These are phyloP conservation scores for Willisornis vidua DNA, from an alignment of 2,113 vertebrate genomes.

Conservation along the genomic window DNA sequence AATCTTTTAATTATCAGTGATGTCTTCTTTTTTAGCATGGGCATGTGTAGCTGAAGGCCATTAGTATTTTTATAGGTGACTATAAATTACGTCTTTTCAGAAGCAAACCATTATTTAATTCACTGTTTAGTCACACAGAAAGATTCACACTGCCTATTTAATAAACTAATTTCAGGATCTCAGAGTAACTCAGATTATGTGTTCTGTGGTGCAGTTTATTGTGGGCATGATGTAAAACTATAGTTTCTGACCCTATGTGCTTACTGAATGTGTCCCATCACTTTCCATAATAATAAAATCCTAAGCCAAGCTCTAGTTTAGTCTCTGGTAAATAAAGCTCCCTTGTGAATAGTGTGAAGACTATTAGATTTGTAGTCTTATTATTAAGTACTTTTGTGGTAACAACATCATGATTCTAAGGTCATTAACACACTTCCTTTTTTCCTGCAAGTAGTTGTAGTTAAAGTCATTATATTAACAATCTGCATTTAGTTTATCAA, in stretches of 20 bases:
- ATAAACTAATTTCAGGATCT: neutral
- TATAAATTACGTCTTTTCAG: neutral
- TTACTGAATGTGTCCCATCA: neutral
- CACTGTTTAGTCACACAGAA: neutral
- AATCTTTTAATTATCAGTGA: neutral
- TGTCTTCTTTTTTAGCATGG: neutral
- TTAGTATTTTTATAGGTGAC: neutral
- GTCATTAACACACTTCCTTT: slow-evolving; percentile 25
- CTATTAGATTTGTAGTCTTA: neutral
- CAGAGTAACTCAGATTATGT: neutral
- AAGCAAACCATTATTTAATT: neutral
- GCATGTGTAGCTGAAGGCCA: neutral
- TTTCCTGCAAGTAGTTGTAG: neutral
- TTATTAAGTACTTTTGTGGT: slow-evolving; percentile 35
- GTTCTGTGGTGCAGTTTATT: neutral
- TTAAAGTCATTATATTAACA: neutral
- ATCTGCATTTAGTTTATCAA: slow-evolving; percentile 4
- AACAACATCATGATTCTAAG: slow-evolving; percentile 23
- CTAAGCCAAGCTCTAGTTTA: neutral
- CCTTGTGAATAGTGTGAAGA: neutral
- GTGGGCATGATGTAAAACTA: neutral
- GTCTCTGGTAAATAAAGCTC: slow-evolving; percentile 5
- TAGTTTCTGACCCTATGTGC: neutral
- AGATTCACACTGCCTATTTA: neutral
- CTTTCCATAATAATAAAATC: slow-evolving; percentile 18